Conservation (phyloP, 2,888 invertebrate genomes). For the Pemphredon lugubris region DNA sequence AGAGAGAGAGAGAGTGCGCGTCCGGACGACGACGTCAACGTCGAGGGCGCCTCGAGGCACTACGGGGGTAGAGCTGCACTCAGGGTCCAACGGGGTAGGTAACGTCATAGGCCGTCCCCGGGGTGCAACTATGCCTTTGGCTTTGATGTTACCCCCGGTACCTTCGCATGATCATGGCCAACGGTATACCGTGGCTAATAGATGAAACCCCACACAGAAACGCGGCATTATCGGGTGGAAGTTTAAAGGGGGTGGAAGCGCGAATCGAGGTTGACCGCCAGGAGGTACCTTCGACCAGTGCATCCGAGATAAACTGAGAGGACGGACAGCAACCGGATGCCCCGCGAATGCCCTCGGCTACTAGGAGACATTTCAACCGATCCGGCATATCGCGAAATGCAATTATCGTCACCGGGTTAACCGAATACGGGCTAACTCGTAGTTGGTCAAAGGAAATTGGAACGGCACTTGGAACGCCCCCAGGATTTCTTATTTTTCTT, state of each 20-base stretch:
- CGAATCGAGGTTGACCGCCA: slow-evolving; percentile 49
- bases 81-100: slow-evolving; percentile 41
- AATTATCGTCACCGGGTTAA: slow-evolving; percentile 75
- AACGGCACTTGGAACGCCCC: too few relatives aligned
- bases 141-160: slow-evolving; percentile 76
- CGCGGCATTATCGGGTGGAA: slow-evolving; percentile 60
- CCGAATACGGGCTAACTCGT: neutral
- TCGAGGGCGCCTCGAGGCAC: slow-evolving; percentile 57
- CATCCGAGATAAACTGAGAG: slow-evolving; percentile 27
- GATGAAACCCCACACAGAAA: slow-evolving; percentile 59
- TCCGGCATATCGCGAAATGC: slow-evolving; percentile 75
- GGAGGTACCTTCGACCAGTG: slow-evolving; percentile 32
- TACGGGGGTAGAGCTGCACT: slow-evolving; percentile 3
- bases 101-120: slow-evolving; percentile 73
- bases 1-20: too few relatives aligned
- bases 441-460: too few relatives aligned
- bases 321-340: slow-evolving; percentile 58
- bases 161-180: slow-evolving; percentile 69
- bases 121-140: slow-evolving; percentile 80
- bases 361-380: slow-evolving; percentile 69
- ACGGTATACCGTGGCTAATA: slow-evolving; percentile 69
- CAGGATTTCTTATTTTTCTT: too few relatives aligned
- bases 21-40: slow-evolving; percentile 13
- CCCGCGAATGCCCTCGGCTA: slow-evolving; percentile 63
- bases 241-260: slow-evolving; percentile 22